A percentile compares a stretch with the other conserved stretches of the same genome.
Conservation (phyloP, 2,113 vertebrate genomes). For the Azemiops feae region DNA sequence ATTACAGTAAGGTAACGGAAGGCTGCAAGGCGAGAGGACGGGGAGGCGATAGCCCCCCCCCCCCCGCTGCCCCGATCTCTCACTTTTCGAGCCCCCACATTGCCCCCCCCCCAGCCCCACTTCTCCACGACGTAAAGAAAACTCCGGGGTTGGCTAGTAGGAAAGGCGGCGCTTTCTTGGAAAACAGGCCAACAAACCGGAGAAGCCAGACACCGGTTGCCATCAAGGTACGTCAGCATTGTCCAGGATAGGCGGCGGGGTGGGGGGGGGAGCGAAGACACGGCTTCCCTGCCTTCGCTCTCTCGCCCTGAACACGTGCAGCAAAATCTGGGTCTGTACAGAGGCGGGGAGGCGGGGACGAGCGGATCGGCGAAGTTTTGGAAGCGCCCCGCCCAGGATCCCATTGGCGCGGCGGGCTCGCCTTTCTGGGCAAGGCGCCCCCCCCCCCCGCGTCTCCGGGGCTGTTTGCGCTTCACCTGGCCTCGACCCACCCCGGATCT, state of each 20-base stretch:
- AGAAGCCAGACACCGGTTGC: background rate
- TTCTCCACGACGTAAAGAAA: background rate
- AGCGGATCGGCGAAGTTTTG: constrained; percentile 22
- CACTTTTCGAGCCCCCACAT: background rate
- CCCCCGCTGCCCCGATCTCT: background rate
- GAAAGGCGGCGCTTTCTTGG: background rate
- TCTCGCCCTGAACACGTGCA: too few relatives aligned
- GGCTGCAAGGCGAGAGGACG: background rate
- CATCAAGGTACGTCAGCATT: background rate
- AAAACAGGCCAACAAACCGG: background rate
- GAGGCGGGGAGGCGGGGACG: constrained; percentile 50
- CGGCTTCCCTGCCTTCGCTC: background rate
- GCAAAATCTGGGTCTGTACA: background rate
- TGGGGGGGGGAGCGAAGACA: too few relatives aligned
- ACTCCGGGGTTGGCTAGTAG: background rate
- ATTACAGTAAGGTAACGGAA: constrained; percentile 60
- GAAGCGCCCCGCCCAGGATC: background rate
- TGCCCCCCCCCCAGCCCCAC: background rate
- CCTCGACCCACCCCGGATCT: background rate
- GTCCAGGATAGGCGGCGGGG: fast-evolving
- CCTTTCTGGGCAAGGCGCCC: background rate
- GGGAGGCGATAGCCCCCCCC: background rate
- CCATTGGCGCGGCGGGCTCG: background rate
- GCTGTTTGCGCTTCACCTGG: background rate
- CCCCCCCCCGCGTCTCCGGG: fast-evolving